Percentiles rank a stretch among this genome's conserved stretches.
These are phyloP conservation scores for Arnoldichthys spilopterus DNA, from an alignment of 2,797 vertebrate genomes.

Conservation along the genomic window DNA sequence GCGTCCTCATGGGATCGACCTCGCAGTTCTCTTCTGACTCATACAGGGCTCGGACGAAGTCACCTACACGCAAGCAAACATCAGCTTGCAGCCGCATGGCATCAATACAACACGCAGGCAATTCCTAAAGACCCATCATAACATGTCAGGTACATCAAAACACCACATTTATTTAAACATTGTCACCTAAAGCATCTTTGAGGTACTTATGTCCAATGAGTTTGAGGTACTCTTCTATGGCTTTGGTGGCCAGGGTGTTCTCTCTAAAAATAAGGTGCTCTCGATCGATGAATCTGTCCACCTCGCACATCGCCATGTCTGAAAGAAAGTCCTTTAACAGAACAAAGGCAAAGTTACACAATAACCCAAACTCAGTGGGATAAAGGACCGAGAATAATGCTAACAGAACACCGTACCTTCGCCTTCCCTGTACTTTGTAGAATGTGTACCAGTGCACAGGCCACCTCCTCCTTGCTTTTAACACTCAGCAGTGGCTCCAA, in stretches of 20 bases:
- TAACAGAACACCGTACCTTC: conserved; percentile 77
- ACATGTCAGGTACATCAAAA: not conserved
- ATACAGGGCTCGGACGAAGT: conserved; percentile 95
- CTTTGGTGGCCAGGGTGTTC: conserved; percentile 98
- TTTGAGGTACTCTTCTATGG: conserved; percentile 99
- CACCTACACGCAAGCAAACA: conserved; percentile 78
- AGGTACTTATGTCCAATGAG: conserved; percentile 98
- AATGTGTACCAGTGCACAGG: conserved; percentile 95
- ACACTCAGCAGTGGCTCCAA: conserved; percentile 93
- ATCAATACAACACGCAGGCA: not conserved
- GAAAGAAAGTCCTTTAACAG: conserved; percentile 91
- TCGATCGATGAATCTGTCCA: conserved; percentile 95
- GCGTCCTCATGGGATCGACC: conserved; percentile 96
- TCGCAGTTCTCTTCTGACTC: conserved; percentile 99
- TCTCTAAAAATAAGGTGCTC: conserved; percentile 98
- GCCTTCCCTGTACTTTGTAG: conserved; percentile 96
- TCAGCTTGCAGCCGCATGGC: not conserved
- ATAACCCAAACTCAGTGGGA: too few species aligned
- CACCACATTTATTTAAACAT: not conserved
- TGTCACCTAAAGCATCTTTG: conserved; percentile 78
- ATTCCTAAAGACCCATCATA: not conserved
- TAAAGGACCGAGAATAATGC: too few species aligned
- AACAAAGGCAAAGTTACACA: too few species aligned
- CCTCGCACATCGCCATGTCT: conserved; percentile 98
- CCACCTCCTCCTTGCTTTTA: conserved; percentile 98